These are phyloP conservation scores for Sitta carolinensis DNA, from an alignment of 2,797 vertebrate genomes.

Conservation along the genomic window DNA sequence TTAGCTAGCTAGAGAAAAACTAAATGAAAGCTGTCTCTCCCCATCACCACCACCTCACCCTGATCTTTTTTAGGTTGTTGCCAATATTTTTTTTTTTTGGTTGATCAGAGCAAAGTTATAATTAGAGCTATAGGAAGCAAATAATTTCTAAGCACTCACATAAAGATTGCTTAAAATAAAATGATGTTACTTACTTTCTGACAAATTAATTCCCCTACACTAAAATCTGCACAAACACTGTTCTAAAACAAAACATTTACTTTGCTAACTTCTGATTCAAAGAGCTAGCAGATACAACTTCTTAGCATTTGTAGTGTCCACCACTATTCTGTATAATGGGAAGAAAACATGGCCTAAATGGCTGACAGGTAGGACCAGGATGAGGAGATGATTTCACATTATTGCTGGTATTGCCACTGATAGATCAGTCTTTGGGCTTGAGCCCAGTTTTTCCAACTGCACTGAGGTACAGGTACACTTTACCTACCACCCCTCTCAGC, in stretches of 20 bases:
- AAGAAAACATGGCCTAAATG: not conserved
- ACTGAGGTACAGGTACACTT: not conserved
- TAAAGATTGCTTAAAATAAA: not conserved
- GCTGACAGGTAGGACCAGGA: not conserved
- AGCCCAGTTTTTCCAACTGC: not conserved
- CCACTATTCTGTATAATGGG: not conserved
- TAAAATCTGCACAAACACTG: not conserved
- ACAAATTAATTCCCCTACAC: not conserved
- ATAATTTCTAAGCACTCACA: not conserved
- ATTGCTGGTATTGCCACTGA: not conserved
- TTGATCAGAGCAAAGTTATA: conserved; percentile 7
- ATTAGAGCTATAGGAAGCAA: not conserved
- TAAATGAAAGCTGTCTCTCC: not conserved
- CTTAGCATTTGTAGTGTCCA: not conserved
- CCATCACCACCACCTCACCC: not conserved
- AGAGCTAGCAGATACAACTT: not conserved
- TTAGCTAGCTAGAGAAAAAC: conserved; percentile 38
- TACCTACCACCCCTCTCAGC: not conserved
- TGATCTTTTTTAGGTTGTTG: not conserved
- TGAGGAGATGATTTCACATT: not conserved
- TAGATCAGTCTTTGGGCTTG: not conserved
- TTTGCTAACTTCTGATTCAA: conserved; percentile 1
- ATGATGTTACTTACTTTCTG: not conserved
- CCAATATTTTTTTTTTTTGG: not conserved
- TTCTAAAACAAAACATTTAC: conserved; percentile 10